A percentile compares a stretch with the other conserved stretches of the same genome.
These are phyloP conservation scores for Mola mola DNA, from an alignment of 2,113 vertebrate genomes.

Conservation along the genomic window DNA sequence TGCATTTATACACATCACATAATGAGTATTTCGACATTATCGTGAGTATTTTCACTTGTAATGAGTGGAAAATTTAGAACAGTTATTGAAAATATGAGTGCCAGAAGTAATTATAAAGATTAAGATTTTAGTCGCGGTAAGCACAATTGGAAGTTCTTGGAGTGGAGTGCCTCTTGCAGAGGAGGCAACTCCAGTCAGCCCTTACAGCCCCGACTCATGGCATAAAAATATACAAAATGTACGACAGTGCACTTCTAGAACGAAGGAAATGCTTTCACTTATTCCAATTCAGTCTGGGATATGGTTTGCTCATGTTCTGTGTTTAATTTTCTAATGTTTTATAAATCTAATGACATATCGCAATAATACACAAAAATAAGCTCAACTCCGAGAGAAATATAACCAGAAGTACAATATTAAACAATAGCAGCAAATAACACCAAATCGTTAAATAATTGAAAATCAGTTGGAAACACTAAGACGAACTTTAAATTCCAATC, in stretches of 20 bases:
- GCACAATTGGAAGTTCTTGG: conserved; percentile 18
- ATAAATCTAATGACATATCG: no score
- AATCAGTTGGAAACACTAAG: no score
- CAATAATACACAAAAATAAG: no score
- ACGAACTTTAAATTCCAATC: no score
- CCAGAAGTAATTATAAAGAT: conserved; percentile 57
- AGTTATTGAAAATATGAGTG: conserved; percentile 23
- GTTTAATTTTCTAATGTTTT: no score
- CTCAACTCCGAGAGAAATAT: no score
- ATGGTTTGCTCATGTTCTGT: no score
- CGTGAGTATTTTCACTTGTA: conserved; percentile 33
- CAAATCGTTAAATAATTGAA: no score
- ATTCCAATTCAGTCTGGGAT: conserved; percentile 30
- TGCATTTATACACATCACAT: conserved; percentile 15
- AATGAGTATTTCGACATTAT: conserved; percentile 22
- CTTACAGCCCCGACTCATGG: conserved; percentile 1
- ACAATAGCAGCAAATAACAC: no score
- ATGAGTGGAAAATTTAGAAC: conserved; percentile 28
- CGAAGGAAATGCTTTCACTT: conserved; percentile 47
- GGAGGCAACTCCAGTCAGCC: conserved; percentile 40
- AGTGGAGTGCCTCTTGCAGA: no score
- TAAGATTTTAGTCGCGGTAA: conserved; percentile 40
- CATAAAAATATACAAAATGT: conserved; percentile 27
- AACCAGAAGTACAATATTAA: no score
- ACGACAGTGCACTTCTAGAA: conserved; percentile 10